Conservation (phyloP, 2,113 vertebrate species). For the Plestiodon gilberti region DNA sequence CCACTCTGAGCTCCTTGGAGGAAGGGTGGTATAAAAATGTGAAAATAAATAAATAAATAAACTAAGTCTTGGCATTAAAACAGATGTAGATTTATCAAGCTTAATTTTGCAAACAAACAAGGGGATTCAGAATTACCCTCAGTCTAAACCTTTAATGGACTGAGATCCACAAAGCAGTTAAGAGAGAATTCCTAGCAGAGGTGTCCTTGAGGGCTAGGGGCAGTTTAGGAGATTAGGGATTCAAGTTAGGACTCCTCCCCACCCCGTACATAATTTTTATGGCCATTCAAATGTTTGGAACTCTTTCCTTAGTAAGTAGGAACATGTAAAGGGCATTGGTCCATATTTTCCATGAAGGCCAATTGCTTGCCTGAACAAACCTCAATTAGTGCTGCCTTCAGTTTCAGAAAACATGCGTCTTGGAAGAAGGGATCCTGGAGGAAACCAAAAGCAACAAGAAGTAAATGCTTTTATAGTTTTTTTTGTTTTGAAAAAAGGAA, state of each 20-base stretch:
- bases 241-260: background rate
- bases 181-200: background rate
- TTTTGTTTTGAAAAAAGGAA: background rate
- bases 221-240: too few relatives aligned
- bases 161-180: background rate
- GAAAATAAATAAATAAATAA: too few relatives aligned
- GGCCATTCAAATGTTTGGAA: background rate
- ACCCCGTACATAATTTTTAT: background rate
- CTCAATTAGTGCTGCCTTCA: background rate
- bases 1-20: too few relatives aligned
- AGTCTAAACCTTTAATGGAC: background rate
- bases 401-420: background rate
- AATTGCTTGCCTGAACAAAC: background rate
- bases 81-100: slow-evolving; percentile 23
- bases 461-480: background rate
- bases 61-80: slow-evolving; percentile 33
- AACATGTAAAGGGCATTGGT: background rate
- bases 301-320: background rate
- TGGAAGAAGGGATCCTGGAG: background rate
- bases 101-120: slow-evolving; percentile 42
- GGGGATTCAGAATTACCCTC: slow-evolving; percentile 24
- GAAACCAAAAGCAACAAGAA: slow-evolving; percentile 14
- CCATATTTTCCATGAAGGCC: background rate
- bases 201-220: background rate
- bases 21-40: too few relatives aligned